Evolutionary conservation across 2,888 invertebrate genomes (phyloP).

Genomic region (Lumbricus terrestris): DNA sequence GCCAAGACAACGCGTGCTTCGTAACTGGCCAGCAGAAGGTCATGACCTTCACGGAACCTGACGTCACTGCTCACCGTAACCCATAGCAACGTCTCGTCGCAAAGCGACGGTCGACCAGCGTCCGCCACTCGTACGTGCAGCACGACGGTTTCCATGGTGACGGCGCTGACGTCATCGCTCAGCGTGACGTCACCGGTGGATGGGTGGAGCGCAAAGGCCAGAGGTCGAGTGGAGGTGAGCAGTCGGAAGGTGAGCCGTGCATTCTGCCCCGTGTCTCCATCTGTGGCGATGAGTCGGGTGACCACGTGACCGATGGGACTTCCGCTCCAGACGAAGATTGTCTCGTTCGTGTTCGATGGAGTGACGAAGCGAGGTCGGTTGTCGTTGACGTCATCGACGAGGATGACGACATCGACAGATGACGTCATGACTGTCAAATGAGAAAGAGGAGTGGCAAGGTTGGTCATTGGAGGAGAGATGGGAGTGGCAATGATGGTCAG

Average conservation of each 20-base stretch:
- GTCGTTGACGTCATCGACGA: conserved; percentile 37
- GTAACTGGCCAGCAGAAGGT: neutral
- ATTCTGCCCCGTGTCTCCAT: conserved; percentile 87
- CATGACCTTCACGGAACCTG: neutral
- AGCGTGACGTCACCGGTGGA: conserved; percentile 8
- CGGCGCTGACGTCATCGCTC: neutral
- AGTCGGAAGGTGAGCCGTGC: conserved; percentile 73
- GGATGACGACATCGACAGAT: conserved; percentile 27
- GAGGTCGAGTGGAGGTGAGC: neutral
- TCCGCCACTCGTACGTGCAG: neutral
- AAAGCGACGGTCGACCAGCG: neutral
- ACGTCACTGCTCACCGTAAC: neutral
- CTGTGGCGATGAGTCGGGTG: conserved; percentile 71
- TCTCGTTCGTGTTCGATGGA: conserved; percentile 31
- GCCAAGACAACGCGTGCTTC: conserved; percentile 3
- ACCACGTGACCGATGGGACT: conserved; percentile 22
- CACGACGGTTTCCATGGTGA: neutral
- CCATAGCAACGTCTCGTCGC: neutral
- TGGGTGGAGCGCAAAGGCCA: neutral
- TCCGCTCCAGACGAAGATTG: conserved; percentile 20
- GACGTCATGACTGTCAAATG: neutral
- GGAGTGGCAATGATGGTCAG: conserved; percentile 29
- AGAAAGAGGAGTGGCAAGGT: neutral
- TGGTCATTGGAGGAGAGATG: too few species aligned
- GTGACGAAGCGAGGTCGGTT: conserved; percentile 35